Evolutionary conservation across 2,888 invertebrate species (phyloP).

Genomic region (Drosophila yooni): DNA sequence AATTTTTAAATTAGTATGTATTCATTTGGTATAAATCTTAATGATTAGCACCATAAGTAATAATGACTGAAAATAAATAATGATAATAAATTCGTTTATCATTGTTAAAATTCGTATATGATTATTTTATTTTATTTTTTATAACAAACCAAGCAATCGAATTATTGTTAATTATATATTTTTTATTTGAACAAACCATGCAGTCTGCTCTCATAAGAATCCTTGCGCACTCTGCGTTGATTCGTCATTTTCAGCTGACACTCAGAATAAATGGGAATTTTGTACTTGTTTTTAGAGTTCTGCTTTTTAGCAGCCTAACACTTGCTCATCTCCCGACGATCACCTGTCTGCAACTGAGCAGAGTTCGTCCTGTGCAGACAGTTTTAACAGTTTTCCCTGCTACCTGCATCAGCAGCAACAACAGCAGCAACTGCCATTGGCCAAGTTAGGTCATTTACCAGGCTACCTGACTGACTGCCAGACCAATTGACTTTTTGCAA

Average conservation of each 20-base stretch:
- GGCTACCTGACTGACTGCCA: conserved; percentile 29
- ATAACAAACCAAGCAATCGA: neutral
- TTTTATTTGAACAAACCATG: conserved; percentile 57
- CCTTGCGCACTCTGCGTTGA: conserved; percentile 76
- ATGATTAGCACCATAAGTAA: neutral
- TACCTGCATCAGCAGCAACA: conserved; percentile 44
- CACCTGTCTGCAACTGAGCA: conserved; percentile 81
- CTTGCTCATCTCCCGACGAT: conserved; percentile 70
- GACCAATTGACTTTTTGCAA: conserved; percentile 79
- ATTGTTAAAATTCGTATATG: neutral
- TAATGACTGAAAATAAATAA: neutral
- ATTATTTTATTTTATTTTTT: neutral
- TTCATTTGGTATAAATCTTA: neutral
- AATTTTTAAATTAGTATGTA: neutral
- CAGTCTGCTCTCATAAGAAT: conserved; percentile 68
- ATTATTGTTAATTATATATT: too few relatives aligned
- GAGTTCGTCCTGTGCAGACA: conserved; percentile 30
- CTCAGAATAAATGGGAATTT: neutral
- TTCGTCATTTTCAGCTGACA: conserved; percentile 66
- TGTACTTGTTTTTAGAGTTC: neutral
- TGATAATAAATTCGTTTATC: neutral
- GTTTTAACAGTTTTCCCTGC: conserved; percentile 58
- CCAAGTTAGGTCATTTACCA: conserved; percentile 5
- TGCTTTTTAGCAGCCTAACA: conserved; percentile 16
- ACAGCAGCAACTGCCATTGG: conserved; percentile 52